Conservation (phyloP, 2,113 vertebrate genomes). For the Polyodon spathula region DNA sequence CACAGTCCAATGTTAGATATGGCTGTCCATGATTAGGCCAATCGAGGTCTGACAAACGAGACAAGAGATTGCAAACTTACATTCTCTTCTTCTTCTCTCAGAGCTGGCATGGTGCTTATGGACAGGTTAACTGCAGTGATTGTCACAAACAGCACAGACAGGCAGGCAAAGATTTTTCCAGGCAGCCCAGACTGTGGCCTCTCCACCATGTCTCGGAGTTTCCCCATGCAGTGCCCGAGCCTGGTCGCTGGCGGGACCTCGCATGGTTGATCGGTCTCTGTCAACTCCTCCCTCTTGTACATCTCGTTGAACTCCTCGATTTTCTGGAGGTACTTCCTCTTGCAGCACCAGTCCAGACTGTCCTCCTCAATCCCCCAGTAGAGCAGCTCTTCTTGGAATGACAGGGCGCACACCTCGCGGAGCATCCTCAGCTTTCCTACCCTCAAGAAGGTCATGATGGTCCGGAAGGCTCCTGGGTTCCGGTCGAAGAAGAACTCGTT, state of each 20-base stretch:
- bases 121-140: slow-evolving; percentile 94
- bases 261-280: slow-evolving; percentile 49
- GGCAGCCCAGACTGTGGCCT: slow-evolving; percentile 91
- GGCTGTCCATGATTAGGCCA: background rate
- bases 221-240: slow-evolving; percentile 70
- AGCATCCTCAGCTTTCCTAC: slow-evolving; percentile 85
- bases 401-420: slow-evolving; percentile 86
- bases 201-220: slow-evolving; percentile 94
- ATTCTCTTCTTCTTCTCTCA: slow-evolving; percentile 88
- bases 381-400: slow-evolving; percentile 90
- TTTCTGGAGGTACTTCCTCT: slow-evolving; percentile 80
- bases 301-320: slow-evolving; percentile 84
- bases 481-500: slow-evolving; percentile 98
- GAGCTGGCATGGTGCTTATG: slow-evolving; percentile 92
- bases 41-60: background rate
- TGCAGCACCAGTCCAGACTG: slow-evolving; percentile 89
- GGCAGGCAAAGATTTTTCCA: slow-evolving; percentile 91
- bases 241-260: slow-evolving; percentile 41
- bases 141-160: slow-evolving; percentile 93
- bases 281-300: slow-evolving; percentile 65
- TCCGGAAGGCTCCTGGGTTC: slow-evolving; percentile 85
- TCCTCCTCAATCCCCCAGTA: slow-evolving; percentile 96
- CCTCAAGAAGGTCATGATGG: slow-evolving; percentile 86
- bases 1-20: no score
- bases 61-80: slow-evolving; percentile 54